Evolutionary conservation across 2,888 invertebrate genomes (phyloP), one percentile per base, ranked within the genome.

Genomic region (Zeuzera pyrina): DNA sequence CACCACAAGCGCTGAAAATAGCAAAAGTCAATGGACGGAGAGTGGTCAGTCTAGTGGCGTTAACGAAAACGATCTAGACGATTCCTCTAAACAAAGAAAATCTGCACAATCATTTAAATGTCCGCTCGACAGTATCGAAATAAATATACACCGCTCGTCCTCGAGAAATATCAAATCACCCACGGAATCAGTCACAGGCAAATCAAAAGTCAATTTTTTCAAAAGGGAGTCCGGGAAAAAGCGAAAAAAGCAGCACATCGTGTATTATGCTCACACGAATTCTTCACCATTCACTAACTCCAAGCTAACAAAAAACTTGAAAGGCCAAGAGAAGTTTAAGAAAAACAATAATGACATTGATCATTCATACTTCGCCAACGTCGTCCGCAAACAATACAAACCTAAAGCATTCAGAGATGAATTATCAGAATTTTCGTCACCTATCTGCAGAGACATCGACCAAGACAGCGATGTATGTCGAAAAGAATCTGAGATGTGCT

Each of bases 371-470:
- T 45, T 72, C 32, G 36, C 49, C 2, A 51, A 61, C 14, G 44
- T 71, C 35, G 42, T 68, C 8, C 51, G 57, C 28, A 71, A 57
- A 34, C 76, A 76, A 37, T 72, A 72, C 42, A 48, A 48, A 24
- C 53, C 59, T 5, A 46, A 42, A 32, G 47, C 57, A 8, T 48
- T 60, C 29, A 43, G 49, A n/a, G 61, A 66, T 0, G 49, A 57
- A 15, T 49, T 50, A 2, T 72, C 72, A 36, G 42, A 63, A 12
- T 62, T 69, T 39, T 69, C 76, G 3, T 52, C 63, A 8, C 79
- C 79, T 2, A 36, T 71, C 10, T 78, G 78, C 33, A 57, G 64
- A 37, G 74, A 74, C 29, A 26, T 12, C 12, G 28, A 15, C 3
- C 25, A 22, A 27, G 36, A 34, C 11, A 43, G 47, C 8, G 30